Base-by-base conservation (phyloP, 2,113 vertebrate species). In the Propithecus coquereli region DNA sequence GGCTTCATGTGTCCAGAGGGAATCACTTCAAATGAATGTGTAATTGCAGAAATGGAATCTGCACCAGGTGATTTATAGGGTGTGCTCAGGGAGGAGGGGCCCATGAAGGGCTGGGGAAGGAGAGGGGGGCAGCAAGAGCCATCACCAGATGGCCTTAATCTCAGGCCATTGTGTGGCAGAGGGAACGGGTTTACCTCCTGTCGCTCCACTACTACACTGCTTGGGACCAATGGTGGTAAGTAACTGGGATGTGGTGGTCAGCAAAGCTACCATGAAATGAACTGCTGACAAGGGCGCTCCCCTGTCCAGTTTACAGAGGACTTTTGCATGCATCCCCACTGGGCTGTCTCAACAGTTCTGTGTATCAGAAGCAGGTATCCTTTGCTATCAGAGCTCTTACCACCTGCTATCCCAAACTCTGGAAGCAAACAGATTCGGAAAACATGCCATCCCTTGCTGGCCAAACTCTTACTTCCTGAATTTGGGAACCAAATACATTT, bases 1-100 rank as follows among this genome's bases (percentile, higher is more conserved):
- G 50, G 34, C n/a, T 96, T 70, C n/a, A 2, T 50, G 82, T 61
- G 34, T 88, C 70, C 90, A 87, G 90, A 94, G 91, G 80, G 68
- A n/a, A 50, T 83, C 82, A 17, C n/a, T 89, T 80, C 61, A 93
- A 96, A 97, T 79, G 57, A 85, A 61, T 0, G 0, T 43, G 77
- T 92, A 90, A 94, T 73, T 87, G 86, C 25, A 16, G 63, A 65
- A 54, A 68, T 43, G 63, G 89, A 80, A 54, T 61, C 82, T 50
- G 63, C 2, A 40, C 50, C 5, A 0, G 54, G 71, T 92, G 94
- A 73, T 54, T 91, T 87, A 82, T 20, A 17, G 65, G 80, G 54
- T 74, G 27, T 34, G 2, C 45, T 61, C 22, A 34, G 89, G 59
- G 57, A 87, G 34, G 71, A 54, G 13, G 61, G 40, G 2, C 32